A percentile compares a stretch with the other conserved stretches of the same genome.
Conservation (phyloP, 2,113 vertebrate genomes). For the Theropithecus gelada region DNA sequence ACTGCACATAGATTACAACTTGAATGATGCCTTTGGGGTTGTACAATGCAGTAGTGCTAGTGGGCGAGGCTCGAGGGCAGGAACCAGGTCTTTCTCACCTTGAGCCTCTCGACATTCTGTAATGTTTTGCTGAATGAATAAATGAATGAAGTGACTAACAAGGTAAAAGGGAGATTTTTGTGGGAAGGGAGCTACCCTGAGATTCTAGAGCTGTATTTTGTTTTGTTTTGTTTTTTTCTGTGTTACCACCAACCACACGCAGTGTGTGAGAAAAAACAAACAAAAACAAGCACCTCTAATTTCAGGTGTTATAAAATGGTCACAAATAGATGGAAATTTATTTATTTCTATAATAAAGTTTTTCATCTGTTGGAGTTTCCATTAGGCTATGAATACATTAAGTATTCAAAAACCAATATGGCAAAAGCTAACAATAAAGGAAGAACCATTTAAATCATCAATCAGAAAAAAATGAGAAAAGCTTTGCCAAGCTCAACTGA, state of each 20-base stretch:
- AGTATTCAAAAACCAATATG: constrained; percentile 38
- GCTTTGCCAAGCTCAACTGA: not conserved
- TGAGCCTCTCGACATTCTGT: not conserved
- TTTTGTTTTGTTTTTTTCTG: not conserved
- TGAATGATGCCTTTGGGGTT: not conserved
- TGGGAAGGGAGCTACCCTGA: not conserved
- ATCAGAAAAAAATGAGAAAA: constrained; percentile 18
- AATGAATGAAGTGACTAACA: not conserved
- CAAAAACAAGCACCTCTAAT: not conserved
- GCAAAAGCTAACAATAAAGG: constrained; percentile 4
- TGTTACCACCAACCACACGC: not conserved
- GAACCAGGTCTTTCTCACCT: not conserved
- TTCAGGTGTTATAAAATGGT: not conserved
- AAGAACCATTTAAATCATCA: constrained; percentile 9
- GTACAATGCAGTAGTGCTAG: not conserved
- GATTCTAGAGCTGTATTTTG: not conserved
- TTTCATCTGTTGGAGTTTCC: constrained; percentile 28
- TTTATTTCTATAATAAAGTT: not conserved
- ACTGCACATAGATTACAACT: fast-evolving
- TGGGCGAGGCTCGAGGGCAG: not conserved
- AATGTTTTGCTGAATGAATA: not conserved
- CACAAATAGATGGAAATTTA: constrained; percentile 10
- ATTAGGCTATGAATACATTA: constrained; percentile 5
- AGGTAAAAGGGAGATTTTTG: not conserved
- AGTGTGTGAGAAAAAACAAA: not conserved